These are phyloP conservation scores for Aspidiotus rigidus DNA, from an alignment of 2,888 invertebrate genomes.

Conservation along the genomic window DNA sequence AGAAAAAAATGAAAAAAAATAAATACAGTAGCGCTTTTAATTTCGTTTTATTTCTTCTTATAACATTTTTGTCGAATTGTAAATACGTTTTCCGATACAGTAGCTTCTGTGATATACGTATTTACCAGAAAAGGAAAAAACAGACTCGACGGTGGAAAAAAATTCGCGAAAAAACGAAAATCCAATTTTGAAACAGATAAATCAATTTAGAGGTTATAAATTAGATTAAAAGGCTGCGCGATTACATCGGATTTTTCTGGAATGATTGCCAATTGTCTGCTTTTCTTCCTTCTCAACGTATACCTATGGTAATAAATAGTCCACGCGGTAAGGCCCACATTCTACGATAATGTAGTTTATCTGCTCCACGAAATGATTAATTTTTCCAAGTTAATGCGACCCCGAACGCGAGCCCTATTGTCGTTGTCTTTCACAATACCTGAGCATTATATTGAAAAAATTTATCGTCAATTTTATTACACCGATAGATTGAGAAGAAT, in stretches of 20 bases:
- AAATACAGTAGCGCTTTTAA: background rate
- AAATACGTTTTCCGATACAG: background rate
- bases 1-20: background rate
- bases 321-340: too few relatives aligned
- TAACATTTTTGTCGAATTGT: background rate
- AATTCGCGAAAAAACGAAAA: too few relatives aligned
- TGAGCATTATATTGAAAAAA: too few relatives aligned
- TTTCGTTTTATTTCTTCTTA: background rate
- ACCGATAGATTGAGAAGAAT: too few relatives aligned
- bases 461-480: too few relatives aligned
- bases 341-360: too few relatives aligned
- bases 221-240: background rate
- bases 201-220: constrained; percentile 2
- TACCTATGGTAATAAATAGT: too few relatives aligned
- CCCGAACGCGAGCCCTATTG: too few relatives aligned
- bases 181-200: background rate
- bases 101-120: background rate
- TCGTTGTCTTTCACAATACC: too few relatives aligned
- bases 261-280: background rate
- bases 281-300: background rate
- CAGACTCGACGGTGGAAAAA: background rate
- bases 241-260: background rate
- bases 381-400: too few relatives aligned
- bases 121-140: background rate
- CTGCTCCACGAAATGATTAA: too few relatives aligned